phyloP scores from a whole-genome alignment of 2,113 vertebrate genomes.

The Leptocoma aspasia region DNA sequence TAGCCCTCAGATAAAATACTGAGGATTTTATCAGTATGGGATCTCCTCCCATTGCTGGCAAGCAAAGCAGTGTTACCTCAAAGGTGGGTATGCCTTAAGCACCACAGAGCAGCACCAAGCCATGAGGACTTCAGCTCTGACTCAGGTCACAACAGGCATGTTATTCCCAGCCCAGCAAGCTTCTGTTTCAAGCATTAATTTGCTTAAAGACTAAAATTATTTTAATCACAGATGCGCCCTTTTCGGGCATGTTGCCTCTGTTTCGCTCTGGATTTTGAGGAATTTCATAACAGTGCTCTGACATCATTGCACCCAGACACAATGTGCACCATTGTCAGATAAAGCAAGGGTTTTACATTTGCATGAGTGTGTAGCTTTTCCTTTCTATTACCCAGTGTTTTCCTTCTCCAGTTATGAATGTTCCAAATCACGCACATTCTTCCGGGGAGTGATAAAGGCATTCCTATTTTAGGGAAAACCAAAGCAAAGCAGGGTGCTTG shows the following conservation, averaged over 20 bases:
- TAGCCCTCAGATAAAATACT: no score
- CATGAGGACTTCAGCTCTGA: background rate
- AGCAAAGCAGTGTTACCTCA: background rate
- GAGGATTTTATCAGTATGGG: background rate
- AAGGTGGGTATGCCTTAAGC: background rate
- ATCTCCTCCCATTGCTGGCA: conserved; percentile 16
- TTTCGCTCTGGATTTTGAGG: conserved; percentile 37
- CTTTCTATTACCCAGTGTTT: background rate
- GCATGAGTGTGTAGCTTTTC: background rate
- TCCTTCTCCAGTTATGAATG: background rate
- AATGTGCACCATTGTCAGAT: conserved; percentile 4
- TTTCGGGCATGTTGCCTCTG: background rate
- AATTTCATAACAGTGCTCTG: conserved; percentile 34
- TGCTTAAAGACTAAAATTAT: background rate
- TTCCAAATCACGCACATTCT: background rate
- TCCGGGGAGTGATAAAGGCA: background rate
- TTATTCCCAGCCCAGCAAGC: conserved; percentile 7
- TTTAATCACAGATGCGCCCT: background rate
- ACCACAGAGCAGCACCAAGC: background rate
- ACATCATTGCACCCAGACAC: conserved; percentile 13
- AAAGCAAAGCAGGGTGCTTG: background rate
- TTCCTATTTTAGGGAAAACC: background rate
- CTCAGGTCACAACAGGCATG: conserved; percentile 47
- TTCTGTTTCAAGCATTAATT: background rate
- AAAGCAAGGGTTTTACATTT: background rate